Base-by-base conservation (phyloP, 2,888 invertebrate species). In the Catocala fraxini region DNA sequence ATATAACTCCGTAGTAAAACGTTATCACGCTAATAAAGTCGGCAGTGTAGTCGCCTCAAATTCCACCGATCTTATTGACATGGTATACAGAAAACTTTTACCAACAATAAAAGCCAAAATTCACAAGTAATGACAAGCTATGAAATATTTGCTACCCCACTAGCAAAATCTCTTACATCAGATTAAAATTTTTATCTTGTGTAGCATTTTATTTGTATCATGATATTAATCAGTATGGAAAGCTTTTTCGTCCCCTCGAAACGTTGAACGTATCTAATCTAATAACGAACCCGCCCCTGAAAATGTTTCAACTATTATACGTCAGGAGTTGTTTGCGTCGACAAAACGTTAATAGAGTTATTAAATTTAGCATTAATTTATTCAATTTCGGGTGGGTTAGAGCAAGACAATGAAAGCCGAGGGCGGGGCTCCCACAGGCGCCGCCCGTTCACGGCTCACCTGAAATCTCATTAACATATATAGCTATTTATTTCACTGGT, bases 331-430 rank as follows among this genome's bases (percentile, higher is more conserved):
- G 90, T 93, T 92, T 93, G 84, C 85, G 85, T 90, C 92, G 84
- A 82, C 83, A 83, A 79, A 86, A 87, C 85, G 85, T 85, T 93
- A 93, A 93, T 91, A 87, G 85, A 90, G 89, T 92, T 93, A 93
- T 92, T 92, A 90, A 91, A 92, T 93, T 93, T 88, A 81, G 73
- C 88, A 87, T 88, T 94, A 94, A 93, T 94, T 93, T 92, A 94
- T 94, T 93, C 93, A 91, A 93, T 94, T 94, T 92, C 70, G 80
- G 70, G 69, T 65, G 82, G 75, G 82, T 70, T 74, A 65, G 78
- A 71, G 76, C 79, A 80, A 89, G 89, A 93, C 91, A 93, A 92
- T 89, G 89, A 89, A 75, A 80, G 86, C 71, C 62, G 70, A 81
- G 89, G 93, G 92, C 91, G 93, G 91, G 74, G 89, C 87, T 47